Base-by-base conservation (phyloP, 1,140 invertebrate species). In the Pseudomyrmex sp. region DNA sequence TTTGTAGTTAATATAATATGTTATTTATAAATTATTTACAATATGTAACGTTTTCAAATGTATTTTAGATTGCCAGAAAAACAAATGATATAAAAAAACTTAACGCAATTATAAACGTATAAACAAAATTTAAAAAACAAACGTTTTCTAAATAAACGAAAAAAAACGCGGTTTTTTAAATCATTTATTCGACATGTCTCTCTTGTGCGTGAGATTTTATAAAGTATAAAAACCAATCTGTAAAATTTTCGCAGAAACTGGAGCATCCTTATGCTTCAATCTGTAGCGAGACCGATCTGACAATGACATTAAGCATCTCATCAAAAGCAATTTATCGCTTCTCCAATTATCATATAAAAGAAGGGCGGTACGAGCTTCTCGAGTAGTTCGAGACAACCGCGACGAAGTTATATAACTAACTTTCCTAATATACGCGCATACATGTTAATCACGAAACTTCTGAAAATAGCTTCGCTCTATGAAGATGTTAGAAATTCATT, bases 251-350 rank as follows among this genome's bases (percentile, higher is more conserved):
- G 18, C 12, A 76, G 86, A 69, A 76, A 85, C 8, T 76, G 54
- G n/a, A 80, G 26, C 20, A 20, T 61, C 20, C n/a, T 73, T 13
- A 23, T 76, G 59, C 20, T 70, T 54, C 48, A 26, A 46, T 65
- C 12, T 62, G 10, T 23, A 76, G 82, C 59, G 74, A 82, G 74
- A 82, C 59, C 85, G 82, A 86, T 63, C 91, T 91, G 91, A 90
- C 59, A 80, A 70, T 79, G 91, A 91, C 91, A 82, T 91, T 92
- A 92, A 92, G 75, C 80, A 82, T 63, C 90, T 68, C 35, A 35
- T 35, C 35, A 15, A 26, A 88, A 88, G 13, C 86, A 90, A 92
- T 92, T 92, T 92, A 92, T 92, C 73, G 88, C 85, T 79, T 62
- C 85, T 83, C 82, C 73, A 59, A 82, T 88, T 88, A 76, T 88